Conservation (phyloP, 2,888 invertebrate species). For the Drosophila mettleri region DNA sequence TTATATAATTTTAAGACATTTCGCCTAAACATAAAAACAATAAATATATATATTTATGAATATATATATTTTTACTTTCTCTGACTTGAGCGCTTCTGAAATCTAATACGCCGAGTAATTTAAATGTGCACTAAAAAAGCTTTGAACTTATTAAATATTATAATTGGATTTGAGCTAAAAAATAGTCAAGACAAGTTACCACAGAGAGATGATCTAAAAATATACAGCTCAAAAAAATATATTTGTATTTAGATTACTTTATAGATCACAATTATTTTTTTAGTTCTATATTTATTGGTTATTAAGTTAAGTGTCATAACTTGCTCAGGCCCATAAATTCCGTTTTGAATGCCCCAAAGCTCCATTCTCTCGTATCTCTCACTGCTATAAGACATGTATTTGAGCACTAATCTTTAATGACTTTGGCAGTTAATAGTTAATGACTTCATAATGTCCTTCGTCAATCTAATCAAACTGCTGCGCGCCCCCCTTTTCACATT, state of each 20-base stretch:
- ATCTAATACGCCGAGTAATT: not conserved
- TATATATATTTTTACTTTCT: not conserved
- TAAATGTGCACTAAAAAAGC: not conserved
- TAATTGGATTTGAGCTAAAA: not conserved
- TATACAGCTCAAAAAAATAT: not conserved
- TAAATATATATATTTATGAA: not conserved
- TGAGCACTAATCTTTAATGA: not conserved
- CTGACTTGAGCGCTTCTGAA: not conserved
- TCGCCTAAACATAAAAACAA: not conserved
- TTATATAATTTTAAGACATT: no score
- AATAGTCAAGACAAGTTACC: no score
- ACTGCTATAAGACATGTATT: not conserved
- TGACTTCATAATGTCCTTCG: not conserved
- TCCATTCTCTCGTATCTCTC: no score
- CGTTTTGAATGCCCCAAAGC: no score
- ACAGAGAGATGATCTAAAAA: not conserved
- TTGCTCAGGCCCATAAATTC: no score
- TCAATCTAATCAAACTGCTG: not conserved
- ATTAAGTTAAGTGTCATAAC: no score
- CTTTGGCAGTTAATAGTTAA: not conserved
- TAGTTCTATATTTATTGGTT: no score
- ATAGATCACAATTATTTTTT: no score
- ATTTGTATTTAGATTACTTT: no score
- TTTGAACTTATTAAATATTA: not conserved
- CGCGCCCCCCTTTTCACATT: slow-evolving; percentile 3